Evolutionary conservation across 2,797 vertebrate genomes (phyloP), one percentile per base, ranked within the genome.

Genomic region (Sorex maritimensis): DNA sequence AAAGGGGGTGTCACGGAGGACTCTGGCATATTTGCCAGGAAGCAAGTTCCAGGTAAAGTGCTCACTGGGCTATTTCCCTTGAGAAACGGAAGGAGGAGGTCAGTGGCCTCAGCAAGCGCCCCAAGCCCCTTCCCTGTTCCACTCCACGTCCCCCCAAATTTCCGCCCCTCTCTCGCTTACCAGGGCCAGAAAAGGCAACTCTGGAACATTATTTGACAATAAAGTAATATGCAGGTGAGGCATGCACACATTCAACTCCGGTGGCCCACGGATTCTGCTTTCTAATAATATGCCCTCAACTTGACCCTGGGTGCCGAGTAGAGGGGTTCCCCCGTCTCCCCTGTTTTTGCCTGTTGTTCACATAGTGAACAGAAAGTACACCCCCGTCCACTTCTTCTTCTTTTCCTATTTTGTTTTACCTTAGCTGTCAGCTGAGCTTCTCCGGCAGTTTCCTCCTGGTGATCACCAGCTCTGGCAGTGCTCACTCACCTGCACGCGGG

Each of bases 401-500:
- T 55, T 15, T 14, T 55, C 17, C 4, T 14, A 55, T 55, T 55
- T 55, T 55, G 52, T 78, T 77, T 73, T 78, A 63, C 90, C 55
- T 58, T 13, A 4, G 79, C 1, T 8, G 30, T 8, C 1, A 71
- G 61, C 73, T 11, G 88, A 77, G 24, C 87, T 86, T 19, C 28
- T n/a, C 23, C 13, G 49, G 26, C 19, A 13, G 63, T 13, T 52
- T 34, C 13, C 6, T 3, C 1, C 19, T 61, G 19, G 5, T 23
- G 30, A 9, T 72, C 73, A 6, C 67, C 19, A 5, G 15, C 68
- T 75, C 61, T 19, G 67, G 2, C 82, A 3, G 89, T 0, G 52
- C 82, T 44, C 86, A 1, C 97, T 98, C 84, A 98, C 98, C 97
- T 96, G 97, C 10, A 0, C 14, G 34, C 34, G 34, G 0, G 0